Evolutionary conservation across 2,113 vertebrate genomes (phyloP).

Genomic region (Mobula hypostoma): DNA sequence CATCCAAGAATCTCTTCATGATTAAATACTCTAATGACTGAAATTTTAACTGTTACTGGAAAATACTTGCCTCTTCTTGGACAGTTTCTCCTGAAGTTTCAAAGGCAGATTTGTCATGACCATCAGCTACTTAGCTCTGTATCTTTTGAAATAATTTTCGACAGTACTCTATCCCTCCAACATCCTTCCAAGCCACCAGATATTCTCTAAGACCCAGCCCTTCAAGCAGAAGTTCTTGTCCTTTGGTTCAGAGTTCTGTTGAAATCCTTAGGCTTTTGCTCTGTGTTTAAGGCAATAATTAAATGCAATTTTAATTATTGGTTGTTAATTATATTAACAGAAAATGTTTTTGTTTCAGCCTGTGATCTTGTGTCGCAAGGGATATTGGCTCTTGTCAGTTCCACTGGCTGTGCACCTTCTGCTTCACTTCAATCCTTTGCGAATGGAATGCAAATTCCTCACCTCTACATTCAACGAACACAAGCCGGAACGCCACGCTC

Average conservation of each 20-base stretch:
- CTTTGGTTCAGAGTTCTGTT: not conserved
- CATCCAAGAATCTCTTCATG: not conserved
- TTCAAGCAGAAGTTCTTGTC: not conserved
- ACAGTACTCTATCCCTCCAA: no score
- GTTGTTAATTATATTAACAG: not conserved
- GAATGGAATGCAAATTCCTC: slow-evolving; percentile 38
- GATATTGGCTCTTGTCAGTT: slow-evolving; percentile 39
- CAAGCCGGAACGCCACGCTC: slow-evolving; percentile 31
- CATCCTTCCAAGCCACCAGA: not conserved
- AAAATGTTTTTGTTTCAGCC: slow-evolving; percentile 25
- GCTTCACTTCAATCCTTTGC: slow-evolving; percentile 35
- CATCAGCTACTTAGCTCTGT: not conserved
- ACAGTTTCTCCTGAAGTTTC: not conserved
- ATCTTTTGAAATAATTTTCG: not conserved
- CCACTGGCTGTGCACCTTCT: slow-evolving; percentile 33
- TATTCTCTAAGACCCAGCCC: not conserved
- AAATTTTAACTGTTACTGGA: not conserved
- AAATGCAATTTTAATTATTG: not conserved
- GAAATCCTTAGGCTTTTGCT: not conserved
- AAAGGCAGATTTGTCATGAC: not conserved
- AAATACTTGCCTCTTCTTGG: not conserved
- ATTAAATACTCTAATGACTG: not conserved
- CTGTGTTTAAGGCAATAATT: not conserved
- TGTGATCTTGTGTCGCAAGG: slow-evolving; percentile 40
- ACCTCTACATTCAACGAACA: slow-evolving; percentile 37